Base-by-base conservation (phyloP, 2,797 vertebrate genomes). In the Sphaeramia orbicularis region DNA sequence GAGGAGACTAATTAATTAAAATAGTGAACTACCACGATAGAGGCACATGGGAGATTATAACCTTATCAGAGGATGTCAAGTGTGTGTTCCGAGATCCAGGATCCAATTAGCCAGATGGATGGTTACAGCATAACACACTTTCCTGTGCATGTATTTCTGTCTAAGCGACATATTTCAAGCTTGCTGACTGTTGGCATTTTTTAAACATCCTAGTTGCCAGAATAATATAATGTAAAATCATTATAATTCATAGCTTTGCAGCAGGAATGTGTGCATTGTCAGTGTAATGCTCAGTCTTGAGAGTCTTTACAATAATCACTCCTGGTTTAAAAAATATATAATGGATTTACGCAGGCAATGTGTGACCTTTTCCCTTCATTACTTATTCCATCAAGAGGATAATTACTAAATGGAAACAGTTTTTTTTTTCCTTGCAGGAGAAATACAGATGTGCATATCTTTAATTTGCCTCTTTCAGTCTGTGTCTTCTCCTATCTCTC, bases 101-200 rank as follows among this genome's bases (percentile, higher is more conserved):
- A 78, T 80, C 81, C 79, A 90, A 90, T 91, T 87, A 92, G 80
- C 66, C 81, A 86, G 80, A 85, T 84, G 86, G 84, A 85, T 72
- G 76, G 50, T 66, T 83, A 41, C 65, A 63, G 64, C 70, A 65
- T 16, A 58, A 76, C 69, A 58, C 55, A 48, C 55, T 66, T 72
- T 78, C 51, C n/a, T 42, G 63, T 59, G 61, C 56, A 61, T 69
- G 47, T 37, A 41, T 57, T 64, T 61, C 44, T 40, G 18, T 56
- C 56, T 48, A 59, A 36, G 54, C 2, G 2, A 13, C 5, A 6
- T 16, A 51, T 48, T 71, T 67, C 37, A 55, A 53, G 40, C 43
- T 13, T 55, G 4, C 71, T 19, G 30, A 19, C 30, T 32, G 6
- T 32, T 32, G 30, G 6, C 30, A 32, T 32, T 50, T 59, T 68